These are phyloP conservation scores for Eupsittula cactorum DNA, from an alignment of 2,113 vertebrate species.

Conservation along the genomic window DNA sequence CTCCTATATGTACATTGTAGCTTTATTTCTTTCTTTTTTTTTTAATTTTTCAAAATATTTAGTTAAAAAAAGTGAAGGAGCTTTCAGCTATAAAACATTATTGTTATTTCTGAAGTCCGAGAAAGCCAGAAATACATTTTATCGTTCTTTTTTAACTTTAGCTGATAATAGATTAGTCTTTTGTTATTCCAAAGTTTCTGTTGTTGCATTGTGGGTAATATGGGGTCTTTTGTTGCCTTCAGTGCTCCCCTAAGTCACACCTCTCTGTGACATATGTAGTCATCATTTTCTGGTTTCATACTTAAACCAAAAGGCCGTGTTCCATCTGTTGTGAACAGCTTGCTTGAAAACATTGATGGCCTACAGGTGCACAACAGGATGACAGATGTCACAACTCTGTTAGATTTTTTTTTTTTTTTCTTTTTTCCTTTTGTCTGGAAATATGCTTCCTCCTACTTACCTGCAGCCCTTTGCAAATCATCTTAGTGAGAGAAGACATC, in stretches of 20 bases:
- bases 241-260: neutral
- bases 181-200: neutral
- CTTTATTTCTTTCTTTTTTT: neutral
- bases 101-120: neutral
- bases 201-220: neutral
- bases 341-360: neutral
- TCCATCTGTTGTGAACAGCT: constrained; percentile 4
- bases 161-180: neutral
- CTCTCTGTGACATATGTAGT: neutral
- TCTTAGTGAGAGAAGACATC: neutral
- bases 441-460: neutral
- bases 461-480: neutral
- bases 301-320: neutral
- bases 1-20: neutral
- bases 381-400: neutral
- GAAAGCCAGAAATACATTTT: neutral
- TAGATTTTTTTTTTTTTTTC: neutral
- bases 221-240: neutral
- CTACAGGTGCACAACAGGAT: neutral
- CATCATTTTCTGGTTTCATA: neutral
- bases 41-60: neutral
- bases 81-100: neutral
- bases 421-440: neutral
- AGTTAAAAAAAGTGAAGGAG: neutral
- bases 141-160: neutral